Conservation (phyloP, 2,888 invertebrate genomes). For the Epistrophe eligans region DNA sequence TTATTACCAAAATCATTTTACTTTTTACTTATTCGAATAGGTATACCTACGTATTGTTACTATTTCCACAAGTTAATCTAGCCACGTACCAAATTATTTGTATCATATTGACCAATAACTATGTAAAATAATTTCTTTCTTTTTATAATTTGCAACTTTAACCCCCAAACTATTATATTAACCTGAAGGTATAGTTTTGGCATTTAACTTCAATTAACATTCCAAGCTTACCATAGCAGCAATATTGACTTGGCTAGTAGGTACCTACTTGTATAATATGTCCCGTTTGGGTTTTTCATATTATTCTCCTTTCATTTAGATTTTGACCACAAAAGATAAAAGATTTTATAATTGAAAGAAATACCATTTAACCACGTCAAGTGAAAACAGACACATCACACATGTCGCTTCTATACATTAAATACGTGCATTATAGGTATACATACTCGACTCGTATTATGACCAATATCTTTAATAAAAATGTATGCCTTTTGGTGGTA, state of each 20-base stretch:
- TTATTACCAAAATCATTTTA: no score
- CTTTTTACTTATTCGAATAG: no score
- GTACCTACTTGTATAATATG: conserved; percentile 20
- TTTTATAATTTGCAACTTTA: not conserved
- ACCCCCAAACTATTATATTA: not conserved
- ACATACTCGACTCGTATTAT: not conserved
- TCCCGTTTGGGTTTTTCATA: conserved; percentile 37
- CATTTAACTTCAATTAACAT: conserved; percentile 64
- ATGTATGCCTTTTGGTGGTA: conserved; percentile 9
- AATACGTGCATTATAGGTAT: not conserved
- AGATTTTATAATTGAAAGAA: conserved; percentile 62
- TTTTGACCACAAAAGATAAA: conserved; percentile 45
- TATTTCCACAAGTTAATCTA: no score
- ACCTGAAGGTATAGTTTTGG: conserved; percentile 2
- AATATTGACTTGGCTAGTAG: conserved; percentile 2
- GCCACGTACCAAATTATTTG: no score
- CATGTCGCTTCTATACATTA: conserved; percentile 21
- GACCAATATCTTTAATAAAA: conserved; percentile 6
- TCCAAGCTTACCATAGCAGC: conserved; percentile 52
- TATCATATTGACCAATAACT: no score
- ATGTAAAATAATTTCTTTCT: no score
- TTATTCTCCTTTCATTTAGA: conserved; percentile 42
- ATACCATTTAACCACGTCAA: conserved; percentile 63
- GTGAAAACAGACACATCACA: conserved; percentile 72
- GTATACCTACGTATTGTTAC: no score